These are phyloP conservation scores for Gyrodactylus salaris DNA, from an alignment of 1,140 invertebrate species.

Conservation along the genomic window DNA sequence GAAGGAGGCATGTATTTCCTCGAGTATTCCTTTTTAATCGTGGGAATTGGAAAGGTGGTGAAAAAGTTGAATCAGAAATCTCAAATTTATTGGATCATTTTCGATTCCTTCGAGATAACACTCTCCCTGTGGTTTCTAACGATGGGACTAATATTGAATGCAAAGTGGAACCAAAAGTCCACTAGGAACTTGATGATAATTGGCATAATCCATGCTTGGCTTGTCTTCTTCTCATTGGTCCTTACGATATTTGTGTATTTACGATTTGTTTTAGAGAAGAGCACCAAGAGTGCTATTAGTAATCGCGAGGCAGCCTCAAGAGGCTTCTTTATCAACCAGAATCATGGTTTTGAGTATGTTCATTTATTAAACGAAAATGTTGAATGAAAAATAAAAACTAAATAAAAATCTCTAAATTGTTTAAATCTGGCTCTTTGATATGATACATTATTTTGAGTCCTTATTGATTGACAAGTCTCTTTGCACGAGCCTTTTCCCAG, in stretches of 20 bases:
- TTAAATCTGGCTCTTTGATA: neutral
- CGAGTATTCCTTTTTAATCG: neutral
- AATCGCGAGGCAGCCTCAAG: too few species aligned
- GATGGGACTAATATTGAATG: neutral
- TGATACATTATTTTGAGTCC: neutral
- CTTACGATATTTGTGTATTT: neutral
- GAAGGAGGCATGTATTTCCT: neutral
- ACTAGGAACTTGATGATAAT: neutral
- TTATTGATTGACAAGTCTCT: neutral
- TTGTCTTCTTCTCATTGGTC: neutral
- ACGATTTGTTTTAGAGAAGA: too few species aligned
- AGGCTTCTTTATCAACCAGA: too few species aligned
- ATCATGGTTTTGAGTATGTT: too few species aligned
- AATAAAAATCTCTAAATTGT: neutral
- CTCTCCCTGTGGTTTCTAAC: neutral
- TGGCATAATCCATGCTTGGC: neutral
- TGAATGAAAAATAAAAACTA: neutral
- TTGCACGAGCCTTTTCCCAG: conserved; percentile 29
- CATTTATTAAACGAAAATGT: neutral
- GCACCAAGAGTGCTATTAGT: too few species aligned
- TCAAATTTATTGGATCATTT: neutral
- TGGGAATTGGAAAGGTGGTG: neutral
- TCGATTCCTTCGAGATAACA: neutral
- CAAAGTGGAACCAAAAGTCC: neutral
- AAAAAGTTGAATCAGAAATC: neutral